These are phyloP conservation scores for Mugil cephalus DNA, from an alignment of 2,113 vertebrate species.

Conservation along the genomic window DNA sequence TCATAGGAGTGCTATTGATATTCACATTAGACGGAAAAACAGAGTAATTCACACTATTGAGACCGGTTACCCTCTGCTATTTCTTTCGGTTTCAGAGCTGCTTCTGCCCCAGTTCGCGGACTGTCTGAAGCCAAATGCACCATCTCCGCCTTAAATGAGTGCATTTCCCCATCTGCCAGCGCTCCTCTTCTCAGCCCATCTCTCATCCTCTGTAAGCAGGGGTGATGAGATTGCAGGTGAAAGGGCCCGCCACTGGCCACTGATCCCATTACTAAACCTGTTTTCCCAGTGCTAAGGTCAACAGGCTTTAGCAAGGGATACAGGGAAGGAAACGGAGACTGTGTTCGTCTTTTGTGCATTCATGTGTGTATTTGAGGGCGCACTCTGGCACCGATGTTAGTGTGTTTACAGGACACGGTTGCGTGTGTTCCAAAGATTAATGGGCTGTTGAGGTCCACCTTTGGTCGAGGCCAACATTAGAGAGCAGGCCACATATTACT, in stretches of 20 bases:
- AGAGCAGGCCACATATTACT: conserved; percentile 58
- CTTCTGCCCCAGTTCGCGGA: conserved; percentile 30
- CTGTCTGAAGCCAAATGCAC: conserved; percentile 30
- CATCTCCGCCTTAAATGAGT: conserved; percentile 26
- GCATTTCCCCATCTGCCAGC: conserved; percentile 18
- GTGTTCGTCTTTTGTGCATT: conserved; percentile 26
- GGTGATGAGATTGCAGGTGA: conserved; percentile 66
- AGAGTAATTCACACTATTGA: background rate
- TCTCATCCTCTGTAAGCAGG: conserved; percentile 64
- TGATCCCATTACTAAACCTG: conserved; percentile 76
- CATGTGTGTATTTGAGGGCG: conserved; percentile 42
- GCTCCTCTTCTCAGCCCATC: conserved; percentile 39
- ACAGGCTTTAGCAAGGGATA: conserved; percentile 58
- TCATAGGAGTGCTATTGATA: too few species aligned
- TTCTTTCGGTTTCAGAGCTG: conserved; percentile 2
- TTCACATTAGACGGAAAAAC: background rate
- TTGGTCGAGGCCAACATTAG: conserved; percentile 54
- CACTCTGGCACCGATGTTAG: conserved; percentile 23
- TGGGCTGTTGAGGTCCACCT: conserved; percentile 54
- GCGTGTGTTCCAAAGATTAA: conserved; percentile 55
- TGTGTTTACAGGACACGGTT: conserved; percentile 39
- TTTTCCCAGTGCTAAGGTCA: conserved; percentile 69
- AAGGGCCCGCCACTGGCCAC: conserved; percentile 58
- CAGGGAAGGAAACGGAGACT: conserved; percentile 25
- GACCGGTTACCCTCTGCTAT: background rate